These are phyloP conservation scores for Cosmia trapezina DNA, from an alignment of 2,888 invertebrate species.

Conservation along the genomic window DNA sequence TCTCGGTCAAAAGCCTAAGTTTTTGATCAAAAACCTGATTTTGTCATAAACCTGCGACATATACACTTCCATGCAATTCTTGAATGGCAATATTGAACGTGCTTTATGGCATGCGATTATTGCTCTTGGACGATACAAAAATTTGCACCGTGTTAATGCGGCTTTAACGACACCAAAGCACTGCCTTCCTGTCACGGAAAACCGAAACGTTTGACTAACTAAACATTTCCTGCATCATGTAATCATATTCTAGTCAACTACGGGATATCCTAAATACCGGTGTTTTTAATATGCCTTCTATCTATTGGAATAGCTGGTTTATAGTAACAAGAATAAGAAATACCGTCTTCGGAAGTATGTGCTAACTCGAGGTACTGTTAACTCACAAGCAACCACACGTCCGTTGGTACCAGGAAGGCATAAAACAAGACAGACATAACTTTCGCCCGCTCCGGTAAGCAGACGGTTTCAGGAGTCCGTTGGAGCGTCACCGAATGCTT, in stretches of 20 bases:
- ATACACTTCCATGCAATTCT: no score
- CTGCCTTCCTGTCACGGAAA: constrained; percentile 4
- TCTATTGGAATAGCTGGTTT: neutral
- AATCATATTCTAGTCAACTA: constrained; percentile 10
- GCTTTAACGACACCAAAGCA: neutral
- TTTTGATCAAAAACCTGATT: no score
- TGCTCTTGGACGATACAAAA: no score
- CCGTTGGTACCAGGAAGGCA: constrained; percentile 68
- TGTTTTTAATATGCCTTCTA: neutral
- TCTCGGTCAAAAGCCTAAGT: no score
- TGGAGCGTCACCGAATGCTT: constrained; percentile 70
- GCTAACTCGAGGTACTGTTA: constrained; percentile 26
- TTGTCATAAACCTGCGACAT: no score
- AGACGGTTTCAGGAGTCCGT: constrained; percentile 65
- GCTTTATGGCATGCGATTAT: no score
- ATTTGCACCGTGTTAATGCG: no score
- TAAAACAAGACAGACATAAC: constrained; percentile 69
- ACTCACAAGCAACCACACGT: constrained; percentile 46
- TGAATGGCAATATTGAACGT: no score
- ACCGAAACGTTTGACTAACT: constrained; percentile 2
- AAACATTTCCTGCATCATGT: constrained; percentile 10
- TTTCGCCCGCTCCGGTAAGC: constrained; percentile 72
- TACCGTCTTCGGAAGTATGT: constrained; percentile 26
- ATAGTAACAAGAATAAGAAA: neutral
- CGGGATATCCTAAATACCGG: constrained; percentile 6